Evolutionary conservation across 2,113 vertebrate genomes (phyloP).

Genomic region (Carollia perspicillata): DNA sequence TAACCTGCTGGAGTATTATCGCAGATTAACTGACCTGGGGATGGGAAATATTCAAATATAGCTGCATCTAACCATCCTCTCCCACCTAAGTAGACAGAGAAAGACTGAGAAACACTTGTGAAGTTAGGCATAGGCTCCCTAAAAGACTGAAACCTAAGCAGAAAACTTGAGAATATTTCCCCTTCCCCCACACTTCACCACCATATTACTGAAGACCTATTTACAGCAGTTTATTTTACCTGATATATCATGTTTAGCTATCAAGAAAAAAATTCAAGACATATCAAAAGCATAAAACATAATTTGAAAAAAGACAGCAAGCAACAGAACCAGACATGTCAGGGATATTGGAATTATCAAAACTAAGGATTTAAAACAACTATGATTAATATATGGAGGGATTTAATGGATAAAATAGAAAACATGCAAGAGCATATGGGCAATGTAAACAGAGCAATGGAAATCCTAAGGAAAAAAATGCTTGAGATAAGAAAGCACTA

Average conservation of each 20-base stretch:
- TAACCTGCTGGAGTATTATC: not conserved
- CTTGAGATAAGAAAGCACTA: slow-evolving; percentile 17
- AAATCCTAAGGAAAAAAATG: not conserved
- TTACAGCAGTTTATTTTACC: not conserved
- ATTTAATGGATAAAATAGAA: not conserved
- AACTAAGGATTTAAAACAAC: not conserved
- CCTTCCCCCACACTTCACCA: not conserved
- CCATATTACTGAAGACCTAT: not conserved
- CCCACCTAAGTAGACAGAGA: not conserved
- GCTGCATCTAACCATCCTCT: not conserved
- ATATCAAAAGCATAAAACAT: not conserved
- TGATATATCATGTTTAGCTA: not conserved
- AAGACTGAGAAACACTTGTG: not conserved
- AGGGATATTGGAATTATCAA: not conserved
- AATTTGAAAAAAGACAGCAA: not conserved
- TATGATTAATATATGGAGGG: not conserved
- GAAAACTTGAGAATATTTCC: not conserved
- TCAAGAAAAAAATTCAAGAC: not conserved
- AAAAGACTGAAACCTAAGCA: not conserved
- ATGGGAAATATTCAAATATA: not conserved
- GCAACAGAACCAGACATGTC: not conserved
- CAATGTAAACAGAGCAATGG: not conserved
- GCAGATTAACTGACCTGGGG: not conserved
- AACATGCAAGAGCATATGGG: not conserved
- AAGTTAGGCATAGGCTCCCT: not conserved